These are phyloP conservation scores for Eurois occulta DNA, from an alignment of 2,888 invertebrate species.

Conservation along the genomic window DNA sequence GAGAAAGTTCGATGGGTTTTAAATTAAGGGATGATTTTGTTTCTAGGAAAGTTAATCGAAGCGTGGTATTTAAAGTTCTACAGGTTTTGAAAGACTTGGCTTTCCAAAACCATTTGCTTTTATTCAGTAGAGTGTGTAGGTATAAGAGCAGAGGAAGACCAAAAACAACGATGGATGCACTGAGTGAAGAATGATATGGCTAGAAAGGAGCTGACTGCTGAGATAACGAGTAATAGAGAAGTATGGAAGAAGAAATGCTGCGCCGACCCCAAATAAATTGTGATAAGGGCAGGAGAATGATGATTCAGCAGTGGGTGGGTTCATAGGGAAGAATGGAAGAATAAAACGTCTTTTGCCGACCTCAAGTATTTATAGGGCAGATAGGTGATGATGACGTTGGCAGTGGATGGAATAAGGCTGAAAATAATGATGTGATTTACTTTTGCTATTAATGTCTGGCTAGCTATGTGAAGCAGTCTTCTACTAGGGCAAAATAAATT, in stretches of 20 bases:
- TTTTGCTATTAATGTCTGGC: background rate
- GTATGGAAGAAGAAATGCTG: too few relatives aligned
- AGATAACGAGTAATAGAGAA: too few relatives aligned
- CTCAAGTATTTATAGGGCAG: background rate
- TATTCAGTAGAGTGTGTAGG: background rate
- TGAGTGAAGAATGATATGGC: too few relatives aligned
- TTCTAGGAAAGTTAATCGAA: background rate
- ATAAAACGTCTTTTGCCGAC: background rate
- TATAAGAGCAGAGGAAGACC: too few relatives aligned
- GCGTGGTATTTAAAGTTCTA: background rate
- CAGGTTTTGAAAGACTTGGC: background rate
- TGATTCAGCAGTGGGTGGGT: background rate
- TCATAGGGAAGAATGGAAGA: background rate
- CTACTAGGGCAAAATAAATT: background rate
- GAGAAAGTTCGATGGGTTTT: constrained; percentile 21
- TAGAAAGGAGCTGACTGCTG: too few relatives aligned
- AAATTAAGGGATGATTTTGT: constrained; percentile 1
- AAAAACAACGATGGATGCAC: too few relatives aligned
- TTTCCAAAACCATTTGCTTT: background rate
- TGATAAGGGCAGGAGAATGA: too few relatives aligned
- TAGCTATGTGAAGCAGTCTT: background rate
- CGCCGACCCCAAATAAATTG: too few relatives aligned
- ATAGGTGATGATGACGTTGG: background rate
- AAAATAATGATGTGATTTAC: background rate
- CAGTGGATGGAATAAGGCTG: too few relatives aligned